Base-by-base conservation (phyloP, 37 sponge, comb jelly and placozoan species). In the Ianthella basta region DNA sequence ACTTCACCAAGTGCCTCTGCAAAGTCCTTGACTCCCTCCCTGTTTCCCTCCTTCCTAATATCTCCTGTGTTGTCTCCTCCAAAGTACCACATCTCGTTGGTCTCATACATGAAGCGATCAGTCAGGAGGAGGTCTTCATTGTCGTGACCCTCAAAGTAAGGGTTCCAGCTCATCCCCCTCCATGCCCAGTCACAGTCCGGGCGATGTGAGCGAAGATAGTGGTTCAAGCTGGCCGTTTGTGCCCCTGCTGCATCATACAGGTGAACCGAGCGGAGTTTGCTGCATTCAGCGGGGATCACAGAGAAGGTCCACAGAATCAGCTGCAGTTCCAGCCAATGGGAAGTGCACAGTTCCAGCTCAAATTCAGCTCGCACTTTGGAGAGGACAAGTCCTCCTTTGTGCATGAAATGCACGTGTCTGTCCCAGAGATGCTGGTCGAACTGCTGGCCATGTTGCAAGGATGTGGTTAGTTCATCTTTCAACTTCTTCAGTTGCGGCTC, bases 201-300 rank as follows among this genome's bases (percentile, higher is more conserved):
- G 39, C 88, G 86, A 66, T 93, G 94, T 2, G 91, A 87, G 65
- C 84, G 86, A 29, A 98, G 90, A 78, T 87, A 98, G 86, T 98
- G 98, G 72, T 98, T 98, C 69, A 98, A 85, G 63, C 92, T 86
- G 25, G 92, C 82, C 21, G 95, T 88, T 59, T 93, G 96, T 0
- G 83, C 96, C 21, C 98, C 98, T 3, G 98, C 94, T 8, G 96
- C 94, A 69, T 98, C 98, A 72, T 95, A 98, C 37, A 98, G 84
- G 81, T 98, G 98, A 14, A 98, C 79, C 0, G 98, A 97, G 64
- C 85, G 86, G 55, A 89, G 64, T 41, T 84, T 82, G 60, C 77
- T 60, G 27, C 74, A 69, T 25, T 56, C 56, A 66, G 87, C 82
- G 0, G 91, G 68, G 30, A 87, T 77, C 16, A 95, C 60, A 57